Conservation (phyloP, 2,113 vertebrate species). For the Mormyrus lacerda region DNA sequence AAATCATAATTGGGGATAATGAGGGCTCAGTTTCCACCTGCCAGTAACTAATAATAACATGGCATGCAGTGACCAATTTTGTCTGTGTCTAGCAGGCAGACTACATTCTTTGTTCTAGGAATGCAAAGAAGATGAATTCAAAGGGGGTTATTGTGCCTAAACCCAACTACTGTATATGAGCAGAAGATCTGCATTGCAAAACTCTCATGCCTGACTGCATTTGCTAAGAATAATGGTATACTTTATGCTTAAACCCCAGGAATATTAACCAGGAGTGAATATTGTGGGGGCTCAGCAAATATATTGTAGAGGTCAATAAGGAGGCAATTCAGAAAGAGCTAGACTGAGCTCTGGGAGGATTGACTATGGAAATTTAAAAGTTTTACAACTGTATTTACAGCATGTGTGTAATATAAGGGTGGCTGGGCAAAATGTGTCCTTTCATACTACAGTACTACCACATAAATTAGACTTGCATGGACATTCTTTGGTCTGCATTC, state of each 20-base stretch:
- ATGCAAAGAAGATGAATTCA: background rate
- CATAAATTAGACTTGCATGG: background rate
- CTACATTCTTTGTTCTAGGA: constrained; percentile 20
- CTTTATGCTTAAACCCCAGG: background rate
- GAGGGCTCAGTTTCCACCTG: constrained; percentile 42
- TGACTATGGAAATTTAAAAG: background rate
- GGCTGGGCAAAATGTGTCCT: too few relatives aligned
- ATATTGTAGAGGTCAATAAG: background rate
- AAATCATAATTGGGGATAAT: constrained; percentile 61
- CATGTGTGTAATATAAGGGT: background rate
- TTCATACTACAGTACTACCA: background rate
- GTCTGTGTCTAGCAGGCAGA: constrained; percentile 25
- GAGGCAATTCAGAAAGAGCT: background rate
- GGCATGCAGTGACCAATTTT: constrained; percentile 42
- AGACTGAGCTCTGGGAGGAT: background rate
- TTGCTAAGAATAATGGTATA: background rate
- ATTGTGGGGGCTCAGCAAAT: background rate
- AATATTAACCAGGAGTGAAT: background rate
- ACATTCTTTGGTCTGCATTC: background rate
- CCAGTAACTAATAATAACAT: constrained; percentile 49
- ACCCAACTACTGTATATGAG: background rate
- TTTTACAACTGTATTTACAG: background rate
- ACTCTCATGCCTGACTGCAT: background rate
- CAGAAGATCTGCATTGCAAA: background rate
- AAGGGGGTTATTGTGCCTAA: background rate